phyloP scores from a whole-genome alignment of 2,113 vertebrate species.

The Leptosomus discolor region DNA sequence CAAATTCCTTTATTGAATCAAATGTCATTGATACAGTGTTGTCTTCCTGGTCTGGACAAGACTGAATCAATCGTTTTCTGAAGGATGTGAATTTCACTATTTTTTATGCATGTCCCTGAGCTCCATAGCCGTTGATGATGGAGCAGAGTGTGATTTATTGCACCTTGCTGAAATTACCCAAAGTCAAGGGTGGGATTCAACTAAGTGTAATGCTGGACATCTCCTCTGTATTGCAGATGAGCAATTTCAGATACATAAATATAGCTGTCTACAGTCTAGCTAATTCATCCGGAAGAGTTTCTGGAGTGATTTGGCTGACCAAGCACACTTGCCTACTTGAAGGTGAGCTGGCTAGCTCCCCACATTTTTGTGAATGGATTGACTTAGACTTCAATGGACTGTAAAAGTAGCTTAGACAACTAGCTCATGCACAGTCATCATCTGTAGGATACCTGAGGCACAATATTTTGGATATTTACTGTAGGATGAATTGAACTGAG shows the following conservation, averaged over 20 bases:
- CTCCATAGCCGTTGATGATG: neutral
- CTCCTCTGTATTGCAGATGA: neutral
- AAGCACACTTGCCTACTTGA: accelerated
- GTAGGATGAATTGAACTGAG: neutral
- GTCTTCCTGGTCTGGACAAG: neutral
- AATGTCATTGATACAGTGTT: neutral
- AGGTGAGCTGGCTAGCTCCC: neutral
- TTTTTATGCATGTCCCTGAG: neutral
- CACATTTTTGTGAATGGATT: neutral
- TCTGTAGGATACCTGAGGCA: neutral
- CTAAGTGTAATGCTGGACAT: neutral
- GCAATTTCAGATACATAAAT: neutral
- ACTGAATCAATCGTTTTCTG: neutral
- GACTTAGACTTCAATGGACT: neutral
- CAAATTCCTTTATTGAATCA: neutral
- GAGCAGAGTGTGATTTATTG: neutral
- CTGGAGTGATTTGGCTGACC: neutral
- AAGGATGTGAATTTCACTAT: neutral
- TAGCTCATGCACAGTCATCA: accelerated
- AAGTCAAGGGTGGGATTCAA: neutral
- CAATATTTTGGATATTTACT: neutral
- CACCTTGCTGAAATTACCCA: neutral
- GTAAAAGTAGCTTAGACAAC: neutral
- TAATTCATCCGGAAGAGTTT: neutral
- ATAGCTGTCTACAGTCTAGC: neutral